These are phyloP conservation scores for Bactericera cockerelli DNA, from an alignment of 1,140 invertebrate genomes.

Conservation along the genomic window DNA sequence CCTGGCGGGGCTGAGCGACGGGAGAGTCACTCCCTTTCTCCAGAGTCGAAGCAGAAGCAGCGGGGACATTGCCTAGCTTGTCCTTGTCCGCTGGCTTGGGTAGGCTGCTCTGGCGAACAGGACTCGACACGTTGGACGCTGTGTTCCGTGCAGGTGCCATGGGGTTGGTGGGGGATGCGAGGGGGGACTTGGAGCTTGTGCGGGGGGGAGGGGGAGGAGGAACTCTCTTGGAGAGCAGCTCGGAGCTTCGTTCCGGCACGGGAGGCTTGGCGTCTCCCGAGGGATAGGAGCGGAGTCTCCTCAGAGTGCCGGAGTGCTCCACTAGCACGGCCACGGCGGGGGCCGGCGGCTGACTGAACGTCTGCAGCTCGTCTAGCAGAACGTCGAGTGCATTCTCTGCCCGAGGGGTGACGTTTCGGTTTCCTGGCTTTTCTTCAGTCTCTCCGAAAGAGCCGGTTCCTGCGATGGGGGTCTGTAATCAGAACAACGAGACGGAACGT, in stretches of 20 bases:
- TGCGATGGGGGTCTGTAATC: slow-evolving; percentile 39
- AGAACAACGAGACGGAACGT: slow-evolving; percentile 14
- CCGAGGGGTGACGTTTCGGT: slow-evolving; percentile 43
- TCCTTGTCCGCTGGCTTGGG: slow-evolving; percentile 16
- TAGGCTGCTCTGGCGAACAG: slow-evolving; percentile 20
- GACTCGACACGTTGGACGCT: slow-evolving; percentile 26
- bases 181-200: slow-evolving; percentile 61
- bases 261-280: slow-evolving; percentile 45
- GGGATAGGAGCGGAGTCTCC: slow-evolving; percentile 55
- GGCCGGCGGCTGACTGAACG: slow-evolving; percentile 50
- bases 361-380: slow-evolving; percentile 81
- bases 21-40: slow-evolving; percentile 56
- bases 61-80: slow-evolving; percentile 27
- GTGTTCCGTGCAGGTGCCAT: slow-evolving; percentile 24
- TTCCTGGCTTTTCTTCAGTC: slow-evolving; percentile 23
- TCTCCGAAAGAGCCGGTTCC: slow-evolving; percentile 37
- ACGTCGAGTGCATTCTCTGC: slow-evolving; percentile 88
- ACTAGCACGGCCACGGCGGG: neutral
- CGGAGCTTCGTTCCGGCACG: slow-evolving; percentile 54
- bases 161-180: slow-evolving; percentile 53
- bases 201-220: slow-evolving; percentile 74
- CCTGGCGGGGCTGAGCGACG: slow-evolving; percentile 44
- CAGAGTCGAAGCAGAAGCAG: slow-evolving; percentile 53
- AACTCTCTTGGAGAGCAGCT: slow-evolving; percentile 50
- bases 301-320: slow-evolving; percentile 34